Evolutionary conservation across 2,797 vertebrate genomes (phyloP), one percentile per base, ranked within the genome.

Genomic region (Aplochiton taeniatus): DNA sequence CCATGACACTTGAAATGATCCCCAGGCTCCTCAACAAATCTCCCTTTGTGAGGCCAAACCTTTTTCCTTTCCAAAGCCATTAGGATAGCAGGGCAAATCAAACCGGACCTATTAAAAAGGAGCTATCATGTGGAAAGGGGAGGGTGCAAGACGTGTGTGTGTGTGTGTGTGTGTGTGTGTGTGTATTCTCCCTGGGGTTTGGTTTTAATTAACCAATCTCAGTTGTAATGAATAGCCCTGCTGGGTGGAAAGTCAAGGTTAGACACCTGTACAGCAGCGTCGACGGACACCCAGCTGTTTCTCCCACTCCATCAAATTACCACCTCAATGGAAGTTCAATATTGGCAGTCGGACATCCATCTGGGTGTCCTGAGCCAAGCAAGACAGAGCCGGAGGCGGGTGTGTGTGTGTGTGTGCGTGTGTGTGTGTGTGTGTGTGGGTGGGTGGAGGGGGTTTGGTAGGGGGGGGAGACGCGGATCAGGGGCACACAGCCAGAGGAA

Each of bases 11-110:
- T 83, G 68, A 83, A 82, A 88, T 83, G 74, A 84, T 84, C 83
- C 83, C 57, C 52, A 75, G 79, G 80, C 83, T 85, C 77, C 87
- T 85, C 79, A 82, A 85, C 82, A 86, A 86, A 85, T 86, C 85
- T 88, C 81, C 84, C 83, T 45, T 81, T 79, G 86, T 86, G 85
- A 77, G 86, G 88, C 86, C 85, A 81, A 81, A n/a, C n/a, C n/a
- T n/a, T n/a, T n/a, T n/a, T n/a, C n/a, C 85, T 80, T 88, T 90
- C 87, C 87, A 88, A 90, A 85, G 85, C 88, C 87, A 90, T 89
- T 87, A 86, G 83, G 84, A 85, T 72, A 76, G 79, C 64, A 71
- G 81, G 82, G 81, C 81, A 78, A 85, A 86, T 87, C 87, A 83
- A 88, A 85, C 85, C 72, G 83, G 77, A 82, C 75, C 62, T 78